Conservation (phyloP, 1,140 invertebrate species). For the Drosophila ogumai region DNA sequence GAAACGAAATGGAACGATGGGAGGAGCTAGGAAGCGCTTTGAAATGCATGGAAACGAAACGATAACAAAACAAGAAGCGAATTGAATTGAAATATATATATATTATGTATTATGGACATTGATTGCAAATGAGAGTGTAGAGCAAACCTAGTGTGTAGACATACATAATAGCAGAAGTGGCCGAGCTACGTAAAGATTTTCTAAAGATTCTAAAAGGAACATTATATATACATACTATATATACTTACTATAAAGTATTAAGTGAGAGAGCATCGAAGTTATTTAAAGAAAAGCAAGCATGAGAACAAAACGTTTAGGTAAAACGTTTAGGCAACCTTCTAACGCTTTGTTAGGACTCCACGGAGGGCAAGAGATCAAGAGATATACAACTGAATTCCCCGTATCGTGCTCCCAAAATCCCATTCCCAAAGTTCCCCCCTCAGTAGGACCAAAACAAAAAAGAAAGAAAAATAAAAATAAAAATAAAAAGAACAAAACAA, state of each 20-base stretch:
- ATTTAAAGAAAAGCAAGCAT: conserved; percentile 36
- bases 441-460: conserved; percentile 7
- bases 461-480: background rate
- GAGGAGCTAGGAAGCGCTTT: background rate
- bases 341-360: conserved; percentile 55
- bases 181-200: conserved; percentile 77
- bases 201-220: conserved; percentile 78
- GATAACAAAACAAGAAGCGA: conserved; percentile 7
- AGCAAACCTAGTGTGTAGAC: conserved; percentile 40
- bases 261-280: conserved; percentile 74
- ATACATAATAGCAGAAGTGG: conserved; percentile 70
- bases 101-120: conserved; percentile 3
- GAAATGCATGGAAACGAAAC: conserved; percentile 3
- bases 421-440: conserved; percentile 11
- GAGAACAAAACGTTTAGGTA: conserved; percentile 16
- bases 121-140: conserved; percentile 18
- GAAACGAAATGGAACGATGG: conserved; percentile 7
- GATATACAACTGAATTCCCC: conserved; percentile 44
- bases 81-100: conserved; percentile 15
- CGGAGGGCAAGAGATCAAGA: conserved; percentile 16
- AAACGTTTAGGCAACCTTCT: conserved; percentile 27
- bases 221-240: conserved; percentile 65
- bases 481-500: background rate
- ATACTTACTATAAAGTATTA: conserved; percentile 66
- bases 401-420: conserved; percentile 42